These are phyloP conservation scores for Cheumatopsyche charites DNA, from an alignment of 1,140 invertebrate species.

Conservation along the genomic window DNA sequence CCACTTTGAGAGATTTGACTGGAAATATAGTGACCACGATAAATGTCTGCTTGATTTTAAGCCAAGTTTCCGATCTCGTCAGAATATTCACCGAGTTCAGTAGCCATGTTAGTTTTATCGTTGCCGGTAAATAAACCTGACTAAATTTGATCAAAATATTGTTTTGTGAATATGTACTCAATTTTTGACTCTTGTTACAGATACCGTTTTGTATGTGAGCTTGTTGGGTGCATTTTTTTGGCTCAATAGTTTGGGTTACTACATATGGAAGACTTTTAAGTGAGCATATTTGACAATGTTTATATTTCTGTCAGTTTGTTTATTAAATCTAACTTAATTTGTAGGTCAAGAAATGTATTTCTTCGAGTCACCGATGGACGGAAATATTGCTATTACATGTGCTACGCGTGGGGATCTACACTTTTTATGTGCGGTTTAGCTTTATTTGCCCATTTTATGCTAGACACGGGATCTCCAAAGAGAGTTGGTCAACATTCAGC, in stretches of 20 bases:
- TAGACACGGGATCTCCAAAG: conserved; percentile 69
- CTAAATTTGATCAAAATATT: neutral
- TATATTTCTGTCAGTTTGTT: neutral
- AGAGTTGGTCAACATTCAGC: conserved; percentile 47
- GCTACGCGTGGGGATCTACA: conserved; percentile 78
- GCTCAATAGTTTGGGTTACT: conserved; percentile 82
- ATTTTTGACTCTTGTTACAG: conserved; percentile 54
- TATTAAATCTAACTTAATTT: conserved; percentile 36
- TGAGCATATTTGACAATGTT: conserved; percentile 53
- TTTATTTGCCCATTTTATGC: conserved; percentile 78
- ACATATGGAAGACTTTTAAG: conserved; percentile 85
- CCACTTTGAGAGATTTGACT: conserved; percentile 79
- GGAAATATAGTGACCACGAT: conserved; percentile 85
- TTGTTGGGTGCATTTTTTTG: conserved; percentile 81
- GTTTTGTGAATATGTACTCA: neutral
- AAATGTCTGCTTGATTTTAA: conserved; percentile 74
- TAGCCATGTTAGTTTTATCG: conserved; percentile 77
- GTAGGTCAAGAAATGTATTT: conserved; percentile 80
- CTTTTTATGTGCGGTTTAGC: conserved; percentile 71
- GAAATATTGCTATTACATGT: conserved; percentile 85
- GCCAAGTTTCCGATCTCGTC: conserved; percentile 77
- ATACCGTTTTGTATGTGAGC: conserved; percentile 75
- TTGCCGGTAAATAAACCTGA: conserved; percentile 65
- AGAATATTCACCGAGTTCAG: conserved; percentile 79
- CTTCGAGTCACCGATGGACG: conserved; percentile 79